Conservation (phyloP, 2,113 vertebrate genomes). For the Prochilodus magdalenae region DNA sequence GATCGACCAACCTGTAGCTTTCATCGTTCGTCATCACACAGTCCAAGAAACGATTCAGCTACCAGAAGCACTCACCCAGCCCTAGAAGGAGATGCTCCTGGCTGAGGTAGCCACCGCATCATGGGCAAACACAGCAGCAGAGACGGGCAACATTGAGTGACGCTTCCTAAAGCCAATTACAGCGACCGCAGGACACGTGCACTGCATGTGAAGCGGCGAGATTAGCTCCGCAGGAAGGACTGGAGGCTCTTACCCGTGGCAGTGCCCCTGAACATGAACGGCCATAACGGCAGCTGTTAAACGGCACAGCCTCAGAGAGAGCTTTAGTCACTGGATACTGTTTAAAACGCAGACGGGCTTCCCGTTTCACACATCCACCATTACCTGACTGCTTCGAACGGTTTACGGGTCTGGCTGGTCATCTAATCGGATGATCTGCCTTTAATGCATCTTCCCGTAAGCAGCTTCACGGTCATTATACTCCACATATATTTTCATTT, state of each 20-base stretch:
- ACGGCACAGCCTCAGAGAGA: too few relatives aligned
- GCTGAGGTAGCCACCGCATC: too few relatives aligned
- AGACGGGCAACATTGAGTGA: neutral
- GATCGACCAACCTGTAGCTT: too few relatives aligned
- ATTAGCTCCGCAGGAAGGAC: neutral
- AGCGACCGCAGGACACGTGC: too few relatives aligned
- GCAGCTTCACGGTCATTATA: slow-evolving; percentile 50
- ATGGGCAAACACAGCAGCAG: neutral
- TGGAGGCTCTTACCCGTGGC: neutral
- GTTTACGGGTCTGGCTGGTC: neutral
- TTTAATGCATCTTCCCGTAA: slow-evolving; percentile 36
- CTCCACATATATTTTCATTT: slow-evolving; percentile 16
- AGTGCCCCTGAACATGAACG: neutral
- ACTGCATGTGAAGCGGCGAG: neutral
- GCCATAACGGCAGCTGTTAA: too few relatives aligned
- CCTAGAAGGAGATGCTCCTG: too few relatives aligned
- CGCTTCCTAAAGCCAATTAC: neutral
- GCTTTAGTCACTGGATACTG: neutral
- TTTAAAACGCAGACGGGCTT: neutral
- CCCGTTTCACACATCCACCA: neutral
- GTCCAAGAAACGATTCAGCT: too few relatives aligned
- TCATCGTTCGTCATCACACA: too few relatives aligned
- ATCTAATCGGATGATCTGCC: slow-evolving; percentile 64
- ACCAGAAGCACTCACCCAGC: too few relatives aligned
- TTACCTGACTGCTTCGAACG: neutral